These are phyloP conservation scores for Pterophyllum scalare DNA, from an alignment of 2,113 vertebrate species.

Conservation along the genomic window DNA sequence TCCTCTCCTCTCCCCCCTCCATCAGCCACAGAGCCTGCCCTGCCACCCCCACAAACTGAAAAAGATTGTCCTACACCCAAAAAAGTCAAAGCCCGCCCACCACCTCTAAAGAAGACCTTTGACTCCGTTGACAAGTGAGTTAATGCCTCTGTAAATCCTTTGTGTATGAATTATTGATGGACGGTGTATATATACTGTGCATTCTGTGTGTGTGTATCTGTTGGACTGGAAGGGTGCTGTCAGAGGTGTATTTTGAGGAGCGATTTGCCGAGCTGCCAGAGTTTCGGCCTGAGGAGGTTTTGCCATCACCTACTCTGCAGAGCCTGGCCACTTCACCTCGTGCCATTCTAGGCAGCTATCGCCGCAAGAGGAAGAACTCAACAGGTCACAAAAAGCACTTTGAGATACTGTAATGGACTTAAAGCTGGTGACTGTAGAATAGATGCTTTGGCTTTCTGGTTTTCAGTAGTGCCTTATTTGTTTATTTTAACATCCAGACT, in stretches of 20 bases:
- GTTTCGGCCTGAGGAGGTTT: conserved; percentile 90
- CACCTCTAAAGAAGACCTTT: conserved; percentile 92
- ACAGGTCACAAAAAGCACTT: conserved; percentile 80
- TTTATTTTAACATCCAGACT: background rate
- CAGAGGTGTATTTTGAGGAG: conserved; percentile 91
- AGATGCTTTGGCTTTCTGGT: background rate
- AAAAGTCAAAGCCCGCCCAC: conserved; percentile 91
- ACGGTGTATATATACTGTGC: conserved; percentile 52
- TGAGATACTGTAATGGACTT: background rate
- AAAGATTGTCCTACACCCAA: conserved; percentile 81
- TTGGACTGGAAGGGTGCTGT: conserved; percentile 86
- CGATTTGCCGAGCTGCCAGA: conserved; percentile 92
- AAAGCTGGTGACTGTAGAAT: background rate
- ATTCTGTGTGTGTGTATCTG: conserved; percentile 47
- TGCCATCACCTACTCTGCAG: conserved; percentile 92
- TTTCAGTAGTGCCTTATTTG: background rate
- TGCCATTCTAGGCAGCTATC: conserved; percentile 91
- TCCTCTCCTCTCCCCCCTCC: conserved; percentile 77
- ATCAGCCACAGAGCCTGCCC: conserved; percentile 69
- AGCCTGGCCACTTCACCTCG: conserved; percentile 91
- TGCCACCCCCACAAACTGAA: conserved; percentile 74
- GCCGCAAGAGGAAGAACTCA: conserved; percentile 93
- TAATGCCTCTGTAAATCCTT: conserved; percentile 12
- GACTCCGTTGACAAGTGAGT: conserved; percentile 96
- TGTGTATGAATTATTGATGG: background rate